phyloP scores from a whole-genome alignment of 2,113 vertebrate genomes.

The Meriones unguiculatus region DNA sequence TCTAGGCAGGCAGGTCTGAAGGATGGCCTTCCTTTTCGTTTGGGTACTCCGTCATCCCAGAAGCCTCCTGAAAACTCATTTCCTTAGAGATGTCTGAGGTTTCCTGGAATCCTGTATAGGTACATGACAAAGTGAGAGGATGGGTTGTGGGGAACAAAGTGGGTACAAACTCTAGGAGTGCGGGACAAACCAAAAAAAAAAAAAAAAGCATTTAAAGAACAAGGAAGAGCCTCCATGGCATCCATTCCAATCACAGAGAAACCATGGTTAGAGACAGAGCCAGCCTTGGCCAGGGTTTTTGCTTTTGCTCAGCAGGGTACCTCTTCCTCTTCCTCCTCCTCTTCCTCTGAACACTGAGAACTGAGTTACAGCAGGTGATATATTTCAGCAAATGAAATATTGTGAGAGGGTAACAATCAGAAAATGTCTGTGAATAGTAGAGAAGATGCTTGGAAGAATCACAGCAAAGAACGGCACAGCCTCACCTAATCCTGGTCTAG shows the following conservation, averaged over 20 bases:
- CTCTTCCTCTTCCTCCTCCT: background rate
- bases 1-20: background rate
- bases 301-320: constrained; percentile 53
- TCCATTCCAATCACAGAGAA: constrained; percentile 73
- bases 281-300: constrained; percentile 63
- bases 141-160: background rate
- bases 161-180: background rate
- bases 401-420: constrained; percentile 67
- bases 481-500: constrained; percentile 79
- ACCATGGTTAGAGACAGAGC: constrained; percentile 62
- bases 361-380: constrained; percentile 63
- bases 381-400: constrained; percentile 75
- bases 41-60: background rate
- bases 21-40: background rate
- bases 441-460: constrained; percentile 76
- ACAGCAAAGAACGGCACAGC: constrained; percentile 78
- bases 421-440: constrained; percentile 75
- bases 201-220: constrained; percentile 73
- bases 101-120: background rate
- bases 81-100: background rate
- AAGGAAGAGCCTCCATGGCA: constrained; percentile 72
- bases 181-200: background rate
- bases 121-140: background rate
- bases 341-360: constrained; percentile 6
- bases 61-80: background rate